phyloP scores from a whole-genome alignment of 53 echinoderm and acorn worm species.

The Hippasteria phrygiana region DNA sequence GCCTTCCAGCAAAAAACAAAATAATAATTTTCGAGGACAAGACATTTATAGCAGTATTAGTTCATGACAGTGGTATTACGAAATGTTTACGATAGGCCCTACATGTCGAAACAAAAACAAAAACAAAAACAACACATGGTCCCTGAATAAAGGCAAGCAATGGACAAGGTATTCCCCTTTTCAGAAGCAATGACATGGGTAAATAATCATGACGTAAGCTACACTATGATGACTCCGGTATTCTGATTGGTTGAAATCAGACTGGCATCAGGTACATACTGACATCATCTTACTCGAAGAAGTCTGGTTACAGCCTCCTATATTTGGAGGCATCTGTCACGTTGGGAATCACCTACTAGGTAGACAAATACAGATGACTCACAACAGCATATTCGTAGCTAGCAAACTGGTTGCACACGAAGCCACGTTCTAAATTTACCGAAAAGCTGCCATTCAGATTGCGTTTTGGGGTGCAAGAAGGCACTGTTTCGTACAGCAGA shows the following conservation, averaged over 20 bases:
- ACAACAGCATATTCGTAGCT: background rate
- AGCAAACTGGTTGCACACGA: background rate
- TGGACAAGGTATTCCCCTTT: background rate
- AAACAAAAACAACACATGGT: too few species aligned
- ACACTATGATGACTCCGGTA: background rate
- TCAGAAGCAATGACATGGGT: background rate
- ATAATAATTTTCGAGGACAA: too few species aligned
- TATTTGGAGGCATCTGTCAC: background rate
- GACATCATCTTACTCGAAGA: background rate
- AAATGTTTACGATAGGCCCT: too few species aligned
- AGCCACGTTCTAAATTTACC: background rate
- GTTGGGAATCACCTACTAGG: background rate
- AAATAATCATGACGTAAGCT: background rate
- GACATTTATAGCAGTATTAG: too few species aligned
- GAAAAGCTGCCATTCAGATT: background rate
- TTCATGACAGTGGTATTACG: too few species aligned
- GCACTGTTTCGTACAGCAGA: background rate
- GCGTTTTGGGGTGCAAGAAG: background rate
- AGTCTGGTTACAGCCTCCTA: background rate
- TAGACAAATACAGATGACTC: background rate
- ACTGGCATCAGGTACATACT: background rate
- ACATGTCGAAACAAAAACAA: too few species aligned
- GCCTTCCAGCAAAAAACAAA: too few species aligned
- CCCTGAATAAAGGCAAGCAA: too few species aligned
- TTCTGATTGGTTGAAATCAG: background rate